phyloP scores from a whole-genome alignment of 2,113 vertebrate genomes.

The Morone saxatilis region DNA sequence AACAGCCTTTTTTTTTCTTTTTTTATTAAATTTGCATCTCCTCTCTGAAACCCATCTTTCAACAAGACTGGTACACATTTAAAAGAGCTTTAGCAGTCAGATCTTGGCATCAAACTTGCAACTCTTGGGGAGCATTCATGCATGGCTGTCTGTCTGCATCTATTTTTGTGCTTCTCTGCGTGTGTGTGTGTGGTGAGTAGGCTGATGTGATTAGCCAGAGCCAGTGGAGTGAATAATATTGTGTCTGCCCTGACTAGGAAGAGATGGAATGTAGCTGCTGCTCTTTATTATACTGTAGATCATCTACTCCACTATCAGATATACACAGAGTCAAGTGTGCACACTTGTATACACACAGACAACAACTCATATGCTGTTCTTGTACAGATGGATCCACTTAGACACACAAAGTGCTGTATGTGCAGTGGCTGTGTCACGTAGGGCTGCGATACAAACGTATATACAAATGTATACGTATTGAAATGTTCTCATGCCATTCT shows the following conservation, averaged over 20 bases:
- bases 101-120: slow-evolving; percentile 61
- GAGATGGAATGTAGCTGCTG: slow-evolving; percentile 67
- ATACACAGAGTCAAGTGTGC: slow-evolving; percentile 25
- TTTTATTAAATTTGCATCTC: neutral
- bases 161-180: slow-evolving; percentile 51
- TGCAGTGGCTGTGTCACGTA: neutral
- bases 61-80: slow-evolving; percentile 32
- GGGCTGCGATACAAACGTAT: no score
- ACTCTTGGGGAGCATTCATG: slow-evolving; percentile 55
- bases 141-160: slow-evolving; percentile 65
- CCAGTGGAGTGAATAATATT: slow-evolving; percentile 80
- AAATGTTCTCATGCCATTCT: slow-evolving; percentile 4
- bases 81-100: slow-evolving; percentile 55
- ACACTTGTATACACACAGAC: slow-evolving; percentile 12
- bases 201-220: slow-evolving; percentile 78
- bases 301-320: slow-evolving; percentile 55
- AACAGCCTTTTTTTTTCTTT: neutral
- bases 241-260: slow-evolving; percentile 63
- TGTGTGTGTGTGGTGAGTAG: slow-evolving; percentile 47
- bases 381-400: neutral
- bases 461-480: no score
- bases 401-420: neutral
- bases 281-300: slow-evolving; percentile 70
- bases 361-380: slow-evolving; percentile 1
- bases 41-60: slow-evolving; percentile 22